Evolutionary conservation across 2,113 vertebrate genomes (phyloP).

Genomic region (Callionymus lyra): DNA sequence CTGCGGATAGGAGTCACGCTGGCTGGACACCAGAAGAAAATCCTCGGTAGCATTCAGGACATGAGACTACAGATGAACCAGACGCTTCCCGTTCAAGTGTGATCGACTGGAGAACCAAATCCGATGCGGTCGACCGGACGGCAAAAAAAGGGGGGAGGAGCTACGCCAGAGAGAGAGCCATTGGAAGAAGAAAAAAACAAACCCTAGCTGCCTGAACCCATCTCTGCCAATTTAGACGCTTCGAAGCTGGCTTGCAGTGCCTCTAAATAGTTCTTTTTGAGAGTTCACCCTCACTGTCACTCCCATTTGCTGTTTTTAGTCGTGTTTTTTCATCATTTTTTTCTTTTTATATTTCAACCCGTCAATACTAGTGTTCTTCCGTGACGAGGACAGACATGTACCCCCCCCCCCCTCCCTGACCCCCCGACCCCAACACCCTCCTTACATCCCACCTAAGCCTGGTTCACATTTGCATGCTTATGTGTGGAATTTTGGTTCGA

Average conservation of each 20-base stretch:
- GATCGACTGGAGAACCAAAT: constrained; percentile 52
- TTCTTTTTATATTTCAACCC: constrained; percentile 41
- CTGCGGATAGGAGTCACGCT: constrained; percentile 96
- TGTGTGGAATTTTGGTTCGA: constrained; percentile 48
- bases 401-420: constrained; percentile 9
- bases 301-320: constrained; percentile 54
- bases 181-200: too few relatives aligned
- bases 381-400: constrained; percentile 27
- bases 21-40: constrained; percentile 98
- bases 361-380: constrained; percentile 55
- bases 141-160: constrained; percentile 35
- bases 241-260: constrained; percentile 75
- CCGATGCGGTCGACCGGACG: constrained; percentile 41
- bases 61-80: constrained; percentile 99
- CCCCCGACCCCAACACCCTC: too few relatives aligned
- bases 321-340: constrained; percentile 32
- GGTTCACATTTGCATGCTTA: constrained; percentile 62
- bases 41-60: constrained; percentile 97
- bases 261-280: constrained; percentile 62
- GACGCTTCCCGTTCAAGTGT: constrained; percentile 97
- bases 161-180: constrained; percentile 62
- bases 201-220: constrained; percentile 70
- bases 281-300: constrained; percentile 33
- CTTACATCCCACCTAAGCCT: constrained; percentile 40
- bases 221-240: constrained; percentile 66